Percentiles rank a stretch among this genome's conserved stretches.
phyloP scores from a whole-genome alignment of 2,888 invertebrate species.

The Tetragnatha montana region DNA sequence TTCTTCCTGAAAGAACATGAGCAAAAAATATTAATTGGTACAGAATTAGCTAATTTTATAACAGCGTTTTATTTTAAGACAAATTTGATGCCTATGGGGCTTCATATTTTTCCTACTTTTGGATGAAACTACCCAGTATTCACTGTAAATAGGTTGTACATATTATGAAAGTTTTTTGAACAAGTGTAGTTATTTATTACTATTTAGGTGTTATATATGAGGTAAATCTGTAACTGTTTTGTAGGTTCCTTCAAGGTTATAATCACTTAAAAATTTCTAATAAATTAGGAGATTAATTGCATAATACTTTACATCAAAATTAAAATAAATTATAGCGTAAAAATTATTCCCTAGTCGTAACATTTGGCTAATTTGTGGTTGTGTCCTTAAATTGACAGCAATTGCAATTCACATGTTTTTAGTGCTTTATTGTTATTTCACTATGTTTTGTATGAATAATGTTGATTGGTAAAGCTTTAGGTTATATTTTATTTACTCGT shows the following conservation, averaged over 20 bases:
- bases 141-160: background rate
- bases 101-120: background rate
- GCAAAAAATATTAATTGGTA: too few species aligned
- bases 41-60: background rate
- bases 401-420: background rate
- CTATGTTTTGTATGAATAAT: background rate
- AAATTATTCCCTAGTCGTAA: too few species aligned
- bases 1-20: constrained; percentile 82
- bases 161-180: background rate
- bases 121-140: background rate
- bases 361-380: too few species aligned
- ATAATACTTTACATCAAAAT: too few species aligned
- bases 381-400: too few species aligned
- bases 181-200: background rate
- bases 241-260: too few species aligned
- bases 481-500: background rate
- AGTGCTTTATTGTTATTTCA: background rate
- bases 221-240: too few species aligned
- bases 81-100: background rate
- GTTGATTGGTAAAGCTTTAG: background rate
- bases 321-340: too few species aligned
- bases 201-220: too few species aligned
- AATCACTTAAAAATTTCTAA: too few species aligned
- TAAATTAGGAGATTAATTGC: too few species aligned
- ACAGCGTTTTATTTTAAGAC: background rate